Conservation (phyloP, 2,113 vertebrate genomes). For the Panthera uncia region DNA sequence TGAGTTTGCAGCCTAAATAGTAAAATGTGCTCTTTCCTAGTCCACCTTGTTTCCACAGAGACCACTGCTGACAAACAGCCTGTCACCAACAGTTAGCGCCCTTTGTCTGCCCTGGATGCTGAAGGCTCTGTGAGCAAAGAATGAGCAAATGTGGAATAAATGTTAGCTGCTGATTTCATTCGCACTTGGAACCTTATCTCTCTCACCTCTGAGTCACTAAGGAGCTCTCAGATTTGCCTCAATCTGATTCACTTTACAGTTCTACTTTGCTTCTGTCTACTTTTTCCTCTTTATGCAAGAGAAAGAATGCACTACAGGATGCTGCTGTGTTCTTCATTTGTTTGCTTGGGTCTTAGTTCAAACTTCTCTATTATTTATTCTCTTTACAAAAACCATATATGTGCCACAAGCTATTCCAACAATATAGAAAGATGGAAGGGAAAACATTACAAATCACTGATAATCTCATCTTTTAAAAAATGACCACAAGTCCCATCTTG, state of each 20-base stretch:
- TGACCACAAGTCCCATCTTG: neutral
- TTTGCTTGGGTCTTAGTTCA: neutral
- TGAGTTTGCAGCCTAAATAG: conserved; percentile 14
- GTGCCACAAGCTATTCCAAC: neutral
- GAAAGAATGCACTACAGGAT: neutral
- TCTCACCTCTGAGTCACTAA: neutral
- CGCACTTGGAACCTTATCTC: neutral
- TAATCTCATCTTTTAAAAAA: neutral
- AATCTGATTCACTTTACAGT: neutral
- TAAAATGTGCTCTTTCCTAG: neutral
- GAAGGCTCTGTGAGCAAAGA: neutral
- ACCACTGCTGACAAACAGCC: neutral
- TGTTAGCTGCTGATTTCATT: neutral
- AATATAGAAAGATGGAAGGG: neutral
- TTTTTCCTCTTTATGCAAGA: neutral
- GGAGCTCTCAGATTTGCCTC: neutral
- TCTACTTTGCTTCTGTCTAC: neutral
- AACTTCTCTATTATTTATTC: neutral
- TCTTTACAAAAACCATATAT: neutral
- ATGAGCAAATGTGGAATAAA: neutral
- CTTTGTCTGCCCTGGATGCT: neutral
- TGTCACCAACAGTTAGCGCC: neutral
- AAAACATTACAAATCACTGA: neutral
- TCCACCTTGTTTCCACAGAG: conserved; percentile 35
- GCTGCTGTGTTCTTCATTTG: neutral